These are phyloP conservation scores for Eptesicus fuscus DNA, from an alignment of 2,113 vertebrate species.

Conservation along the genomic window DNA sequence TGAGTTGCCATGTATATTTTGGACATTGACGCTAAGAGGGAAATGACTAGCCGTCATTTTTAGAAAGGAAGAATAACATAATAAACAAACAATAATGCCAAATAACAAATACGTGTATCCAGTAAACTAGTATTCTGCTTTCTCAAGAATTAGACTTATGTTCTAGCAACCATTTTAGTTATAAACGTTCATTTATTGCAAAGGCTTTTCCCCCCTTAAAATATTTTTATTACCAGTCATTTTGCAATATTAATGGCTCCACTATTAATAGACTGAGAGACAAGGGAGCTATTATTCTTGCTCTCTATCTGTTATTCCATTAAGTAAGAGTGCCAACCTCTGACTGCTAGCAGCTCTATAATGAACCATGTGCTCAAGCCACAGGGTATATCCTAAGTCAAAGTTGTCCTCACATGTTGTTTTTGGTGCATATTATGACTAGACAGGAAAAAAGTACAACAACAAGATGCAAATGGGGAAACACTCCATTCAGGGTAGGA, in stretches of 20 bases:
- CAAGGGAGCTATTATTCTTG: conserved; percentile 76
- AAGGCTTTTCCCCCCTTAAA: conserved; percentile 69
- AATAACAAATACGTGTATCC: conserved; percentile 61
- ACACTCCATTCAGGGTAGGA: conserved; percentile 46
- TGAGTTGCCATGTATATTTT: conserved; percentile 80
- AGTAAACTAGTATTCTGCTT: conserved; percentile 61
- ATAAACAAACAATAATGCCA: conserved; percentile 78
- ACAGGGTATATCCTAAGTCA: conserved; percentile 38
- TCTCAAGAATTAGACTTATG: conserved; percentile 67
- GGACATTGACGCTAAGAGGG: conserved; percentile 76
- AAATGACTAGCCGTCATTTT: conserved; percentile 79
- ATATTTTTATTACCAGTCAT: conserved; percentile 76
- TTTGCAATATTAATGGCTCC: conserved; percentile 78
- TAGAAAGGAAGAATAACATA: conserved; percentile 70
- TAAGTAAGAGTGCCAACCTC: conserved; percentile 74
- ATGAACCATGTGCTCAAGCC: conserved; percentile 59
- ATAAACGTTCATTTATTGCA: conserved; percentile 74
- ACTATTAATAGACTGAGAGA: conserved; percentile 79
- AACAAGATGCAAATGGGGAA: conserved; percentile 59
- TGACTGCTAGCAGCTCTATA: conserved; percentile 48
- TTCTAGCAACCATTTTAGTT: conserved; percentile 48
- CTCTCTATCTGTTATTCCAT: conserved; percentile 79
- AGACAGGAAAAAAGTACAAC: conserved; percentile 74
- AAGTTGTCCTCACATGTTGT: conserved; percentile 65
- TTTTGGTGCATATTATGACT: conserved; percentile 74